Evolutionary conservation across 2,888 invertebrate species (phyloP).

Genomic region (Acanthopleura granulata): DNA sequence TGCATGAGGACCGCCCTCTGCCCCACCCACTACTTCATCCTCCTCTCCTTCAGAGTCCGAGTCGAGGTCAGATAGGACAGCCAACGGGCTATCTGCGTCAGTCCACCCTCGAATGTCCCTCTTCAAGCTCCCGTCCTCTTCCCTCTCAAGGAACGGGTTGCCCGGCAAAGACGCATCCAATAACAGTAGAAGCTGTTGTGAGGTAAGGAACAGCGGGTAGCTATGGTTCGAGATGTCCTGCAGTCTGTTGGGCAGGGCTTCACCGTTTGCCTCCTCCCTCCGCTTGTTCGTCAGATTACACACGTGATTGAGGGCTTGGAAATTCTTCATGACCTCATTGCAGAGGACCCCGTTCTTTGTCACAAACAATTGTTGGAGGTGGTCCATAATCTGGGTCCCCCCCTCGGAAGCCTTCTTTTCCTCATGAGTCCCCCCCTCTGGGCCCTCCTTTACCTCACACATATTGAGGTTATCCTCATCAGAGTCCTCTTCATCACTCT

Average conservation of each 20-base stretch:
- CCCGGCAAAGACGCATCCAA: constrained; percentile 54
- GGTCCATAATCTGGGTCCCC: constrained; percentile 17
- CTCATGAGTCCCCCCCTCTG: constrained; percentile 22
- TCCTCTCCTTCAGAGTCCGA: constrained; percentile 44
- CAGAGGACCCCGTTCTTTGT: constrained; percentile 35
- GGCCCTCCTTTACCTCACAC: constrained; percentile 25
- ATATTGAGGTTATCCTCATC: constrained; percentile 23
- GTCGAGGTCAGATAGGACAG: constrained; percentile 37
- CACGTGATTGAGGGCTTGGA: constrained; percentile 30
- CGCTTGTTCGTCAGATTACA: constrained; percentile 37
- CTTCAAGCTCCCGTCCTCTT: constrained; percentile 50
- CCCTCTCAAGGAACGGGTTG: constrained; percentile 53
- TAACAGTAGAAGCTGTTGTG: constrained; percentile 54
- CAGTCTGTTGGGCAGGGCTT: constrained; percentile 37
- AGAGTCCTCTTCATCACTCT: constrained; percentile 24
- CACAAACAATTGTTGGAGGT: constrained; percentile 31
- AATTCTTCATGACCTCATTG: constrained; percentile 33
- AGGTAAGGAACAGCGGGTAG: constrained; percentile 58
- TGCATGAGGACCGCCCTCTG: constrained; percentile 33
- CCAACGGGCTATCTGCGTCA: constrained; percentile 35
- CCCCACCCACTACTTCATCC: constrained; percentile 27
- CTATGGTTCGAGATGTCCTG: constrained; percentile 30
- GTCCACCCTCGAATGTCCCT: constrained; percentile 41
- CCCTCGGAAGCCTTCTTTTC: constrained; percentile 22
- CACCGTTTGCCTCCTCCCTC: constrained; percentile 32